These are phyloP conservation scores for Watsonalla cultraria DNA, from an alignment of 2,888 invertebrate species.

Conservation along the genomic window DNA sequence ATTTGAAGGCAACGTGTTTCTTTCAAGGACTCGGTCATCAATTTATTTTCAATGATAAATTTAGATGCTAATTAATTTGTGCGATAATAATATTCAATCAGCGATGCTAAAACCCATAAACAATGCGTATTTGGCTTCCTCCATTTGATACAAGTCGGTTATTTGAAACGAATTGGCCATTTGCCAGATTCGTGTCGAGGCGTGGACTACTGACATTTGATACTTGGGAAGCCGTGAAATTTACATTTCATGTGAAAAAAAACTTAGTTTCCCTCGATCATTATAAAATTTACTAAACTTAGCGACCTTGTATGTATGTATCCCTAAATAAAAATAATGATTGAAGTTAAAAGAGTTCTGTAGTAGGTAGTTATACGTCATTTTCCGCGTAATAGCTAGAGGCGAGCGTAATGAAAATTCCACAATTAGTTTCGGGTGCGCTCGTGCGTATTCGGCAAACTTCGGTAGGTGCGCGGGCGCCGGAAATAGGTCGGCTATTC, in stretches of 20 bases:
- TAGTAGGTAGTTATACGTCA: conserved; percentile 17
- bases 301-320: too few species aligned
- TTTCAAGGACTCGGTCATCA: too few species aligned
- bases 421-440: conserved; percentile 59
- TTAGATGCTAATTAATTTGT: conserved; percentile 9
- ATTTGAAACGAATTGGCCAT: conserved; percentile 56
- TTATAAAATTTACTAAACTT: neutral
- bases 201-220: conserved; percentile 58
- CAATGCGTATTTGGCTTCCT: conserved; percentile 51
- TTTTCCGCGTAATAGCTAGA: conserved; percentile 36
- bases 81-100: conserved; percentile 4
- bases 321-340: conserved; percentile 18
- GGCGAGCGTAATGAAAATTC: conserved; percentile 47
- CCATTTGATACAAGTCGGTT: conserved; percentile 41
- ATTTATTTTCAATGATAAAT: neutral
- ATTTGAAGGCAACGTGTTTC: too few species aligned
- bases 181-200: conserved; percentile 44
- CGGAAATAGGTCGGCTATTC: conserved; percentile 66
- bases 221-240: conserved; percentile 37
- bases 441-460: conserved; percentile 44
- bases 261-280: conserved; percentile 5
- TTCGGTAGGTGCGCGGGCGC: conserved; percentile 53
- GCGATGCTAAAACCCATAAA: conserved; percentile 16
- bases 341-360: conserved; percentile 18
- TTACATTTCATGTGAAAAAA: conserved; percentile 10